Base-by-base conservation (phyloP, 2,113 vertebrate species). In the Thamnophis sirtalis region DNA sequence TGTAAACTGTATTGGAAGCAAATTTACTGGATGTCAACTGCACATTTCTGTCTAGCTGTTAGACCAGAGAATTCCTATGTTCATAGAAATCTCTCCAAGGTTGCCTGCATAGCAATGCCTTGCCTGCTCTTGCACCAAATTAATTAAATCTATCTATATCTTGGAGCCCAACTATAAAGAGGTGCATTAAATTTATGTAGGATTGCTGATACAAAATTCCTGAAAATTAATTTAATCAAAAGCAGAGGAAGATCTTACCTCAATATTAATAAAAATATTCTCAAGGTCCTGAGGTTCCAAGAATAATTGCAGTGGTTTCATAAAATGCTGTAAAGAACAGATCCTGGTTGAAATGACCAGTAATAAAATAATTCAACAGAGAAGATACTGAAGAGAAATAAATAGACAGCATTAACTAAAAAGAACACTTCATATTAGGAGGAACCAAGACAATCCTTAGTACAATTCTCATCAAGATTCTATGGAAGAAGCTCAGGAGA, bases 201-300 rank as follows among this genome's bases (percentile, higher is more conserved):
- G 24, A 49, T 8, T 6, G 19, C 10, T 28, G 24, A 17, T 43
- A 56, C 3, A 86, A 28, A 17, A 43, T 17, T 24, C 33, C 63
- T 80, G 6, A 50, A 92, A 89, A 28, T 4, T 87, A 88, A 13
- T 21, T 19, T 49, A 49, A 26, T 9, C 17, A 43, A 84, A 17
- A 50, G 7, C 5, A 19, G 1, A 33, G 17, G 11, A 38, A 26
- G 0, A 1, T 55, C 93, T 95, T 96, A 99, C 99, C 97, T 97
- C 96, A 0, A 98, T 95, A 95, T 99, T 99, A 95, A 98, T 98
- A 95, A 99, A 99, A 96, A 99, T 98, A 84, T 94, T 98, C 95
- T 98, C 98, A 0, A 98, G 96, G 92, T 99, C 98, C 3, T 97
- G 95, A 4, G 95, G 88, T 11, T 96, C 95, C 38, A 99, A 97